A percentile compares a stretch with the other conserved stretches of the same genome.
Conservation (phyloP, 2,113 vertebrate genomes). For the Rhipidura dahli region DNA sequence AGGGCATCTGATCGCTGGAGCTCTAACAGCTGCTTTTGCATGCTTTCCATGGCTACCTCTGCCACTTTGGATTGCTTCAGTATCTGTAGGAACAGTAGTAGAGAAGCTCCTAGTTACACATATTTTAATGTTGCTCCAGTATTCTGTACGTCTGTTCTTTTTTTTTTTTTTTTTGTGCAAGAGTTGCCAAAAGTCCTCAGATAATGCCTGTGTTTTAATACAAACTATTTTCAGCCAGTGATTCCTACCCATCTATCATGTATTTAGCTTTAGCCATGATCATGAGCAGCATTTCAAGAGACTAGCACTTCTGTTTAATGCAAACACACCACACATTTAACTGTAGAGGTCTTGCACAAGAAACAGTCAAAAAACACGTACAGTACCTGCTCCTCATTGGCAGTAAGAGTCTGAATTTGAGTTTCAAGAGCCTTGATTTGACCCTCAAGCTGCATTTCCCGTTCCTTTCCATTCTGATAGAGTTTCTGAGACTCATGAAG, state of each 20-base stretch:
- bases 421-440: conserved; percentile 82
- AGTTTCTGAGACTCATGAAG: conserved; percentile 84
- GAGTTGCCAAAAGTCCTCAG: background rate
- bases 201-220: background rate
- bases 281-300: background rate
- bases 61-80: conserved; percentile 82
- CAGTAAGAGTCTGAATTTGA: conserved; percentile 80
- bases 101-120: background rate
- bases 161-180: background rate
- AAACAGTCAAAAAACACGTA: background rate
- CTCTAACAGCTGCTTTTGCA: conserved; percentile 91
- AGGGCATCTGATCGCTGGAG: conserved; percentile 87
- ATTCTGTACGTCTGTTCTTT: background rate
- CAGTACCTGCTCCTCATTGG: conserved; percentile 83
- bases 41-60: conserved; percentile 86
- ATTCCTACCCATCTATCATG: background rate
- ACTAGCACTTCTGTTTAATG: background rate
- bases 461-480: conserved; percentile 82
- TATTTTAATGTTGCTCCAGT: background rate
- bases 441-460: conserved; percentile 83
- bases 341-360: background rate
- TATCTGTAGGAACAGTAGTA: conserved; percentile 69
- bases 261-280: background rate
- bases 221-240: background rate
- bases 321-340: background rate